phyloP scores from a whole-genome alignment of 37 sponge, comb jelly and placozoan species.

The Crambe crambe region DNA sequence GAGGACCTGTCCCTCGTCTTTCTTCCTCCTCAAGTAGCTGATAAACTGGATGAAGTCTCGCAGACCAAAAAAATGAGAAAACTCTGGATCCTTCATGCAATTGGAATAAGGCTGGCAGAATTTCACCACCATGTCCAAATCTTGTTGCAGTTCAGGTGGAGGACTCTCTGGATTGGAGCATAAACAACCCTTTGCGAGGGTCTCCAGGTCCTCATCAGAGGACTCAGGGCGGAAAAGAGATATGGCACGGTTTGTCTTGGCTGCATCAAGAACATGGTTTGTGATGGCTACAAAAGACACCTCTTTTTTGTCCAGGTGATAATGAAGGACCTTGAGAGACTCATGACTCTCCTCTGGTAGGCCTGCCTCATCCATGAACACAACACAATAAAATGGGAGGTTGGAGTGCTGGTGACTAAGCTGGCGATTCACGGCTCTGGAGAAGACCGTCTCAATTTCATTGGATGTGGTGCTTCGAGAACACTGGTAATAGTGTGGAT shows the following conservation, averaged over 20 bases:
- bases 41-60: constrained; percentile 83
- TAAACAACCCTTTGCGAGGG: constrained; percentile 74
- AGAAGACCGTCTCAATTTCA: constrained; percentile 88
- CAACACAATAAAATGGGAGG: constrained; percentile 72
- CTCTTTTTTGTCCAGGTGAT: constrained; percentile 78
- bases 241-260: constrained; percentile 90
- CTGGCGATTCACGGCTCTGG: constrained; percentile 77
- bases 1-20: constrained; percentile 14
- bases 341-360: constrained; percentile 88
- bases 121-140: constrained; percentile 33
- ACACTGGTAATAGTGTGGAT: constrained; percentile 89
- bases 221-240: constrained; percentile 78
- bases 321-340: constrained; percentile 90
- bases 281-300: constrained; percentile 94
- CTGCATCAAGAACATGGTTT: constrained; percentile 91
- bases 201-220: constrained; percentile 52
- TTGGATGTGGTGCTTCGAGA: constrained; percentile 83
- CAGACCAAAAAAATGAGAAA: constrained; percentile 67
- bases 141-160: constrained; percentile 49
- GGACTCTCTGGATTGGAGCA: constrained; percentile 40
- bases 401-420: constrained; percentile 15
- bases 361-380: constrained; percentile 96
- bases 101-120: constrained; percentile 54
- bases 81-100: constrained; percentile 22
- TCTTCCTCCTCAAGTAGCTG: constrained; percentile 63